Base-by-base conservation (phyloP, 1,140 invertebrate species). In the Zaprionus tsacasi region DNA sequence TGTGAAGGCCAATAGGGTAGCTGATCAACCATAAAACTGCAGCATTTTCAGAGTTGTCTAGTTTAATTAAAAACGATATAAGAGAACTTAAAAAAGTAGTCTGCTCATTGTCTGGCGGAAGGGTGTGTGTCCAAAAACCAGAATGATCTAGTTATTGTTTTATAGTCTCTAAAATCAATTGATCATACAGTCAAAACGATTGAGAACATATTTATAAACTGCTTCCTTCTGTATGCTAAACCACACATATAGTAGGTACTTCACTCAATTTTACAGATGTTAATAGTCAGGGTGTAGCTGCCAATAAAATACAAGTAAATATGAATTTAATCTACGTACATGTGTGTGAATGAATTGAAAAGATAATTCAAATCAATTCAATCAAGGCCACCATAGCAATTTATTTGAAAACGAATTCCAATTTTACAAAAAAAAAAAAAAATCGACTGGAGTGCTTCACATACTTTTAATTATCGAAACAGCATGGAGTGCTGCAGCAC, bases 341-440 rank as follows among this genome's bases (percentile, higher is more conserved):
- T 40, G 13, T 33, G 30, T n/a, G 40, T 43, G n/a, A 15, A 45
- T 45, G 40, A 15, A 45, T 45, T 45, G 40, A 45, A 45, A 15
- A 15, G n/a, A 8, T 15, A 43, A 43, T 40, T 40, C 12, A 13
- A 45, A 45, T 45, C 40, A 45, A 45, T 45, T 45, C n/a, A 45
- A 45, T 45, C 40, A 45, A 45, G 40, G 40, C 40, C 40, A 6
- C n/a, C 40, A 2, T n/a, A 7, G 7, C 40, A 45, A 45, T 45
- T 15, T 1, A 45, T 45, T 45, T 45, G 40, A 45, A 43, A 43
- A 43, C n/a, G 40, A 43, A 43, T 43, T 43, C 40, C 40, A 43
- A 45, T 45, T 3, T 45, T 10, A 0, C n/a, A 45, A 45, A 45
- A 7, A 45, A 7, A 0, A 7, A 43, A 15, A n/a, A 4, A n/a